phyloP scores from a whole-genome alignment of 37 sponge, comb jelly and placozoan species.

The Beroe ovata region DNA sequence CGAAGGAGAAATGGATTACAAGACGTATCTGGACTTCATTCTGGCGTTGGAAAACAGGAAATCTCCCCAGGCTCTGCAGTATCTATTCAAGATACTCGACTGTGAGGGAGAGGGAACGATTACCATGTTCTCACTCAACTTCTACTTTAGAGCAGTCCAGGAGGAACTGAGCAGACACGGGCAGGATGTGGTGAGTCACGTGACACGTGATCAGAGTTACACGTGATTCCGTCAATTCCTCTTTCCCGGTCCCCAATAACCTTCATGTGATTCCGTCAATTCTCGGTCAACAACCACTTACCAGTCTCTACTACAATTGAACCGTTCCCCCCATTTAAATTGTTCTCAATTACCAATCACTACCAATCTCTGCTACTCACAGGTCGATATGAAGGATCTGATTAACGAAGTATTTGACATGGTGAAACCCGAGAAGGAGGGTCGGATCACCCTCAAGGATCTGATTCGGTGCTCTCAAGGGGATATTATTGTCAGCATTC shows the following conservation, averaged over 20 bases:
- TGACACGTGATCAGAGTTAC: background rate
- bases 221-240: too few relatives aligned
- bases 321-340: too few relatives aligned
- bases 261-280: too few relatives aligned
- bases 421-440: slow-evolving; percentile 86
- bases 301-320: too few relatives aligned
- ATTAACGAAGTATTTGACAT: slow-evolving; percentile 95
- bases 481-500: slow-evolving; percentile 87
- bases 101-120: slow-evolving; percentile 79
- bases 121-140: slow-evolving; percentile 84
- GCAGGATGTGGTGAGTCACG: slow-evolving; percentile 76
- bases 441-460: slow-evolving; percentile 83
- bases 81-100: slow-evolving; percentile 90
- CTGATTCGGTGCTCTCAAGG: slow-evolving; percentile 92
- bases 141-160: slow-evolving; percentile 91
- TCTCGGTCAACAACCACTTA: too few relatives aligned
- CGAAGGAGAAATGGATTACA: slow-evolving; percentile 99
- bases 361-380: too few relatives aligned
- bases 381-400: slow-evolving; percentile 70
- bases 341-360: too few relatives aligned
- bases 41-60: slow-evolving; percentile 93
- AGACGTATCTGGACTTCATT: slow-evolving; percentile 96
- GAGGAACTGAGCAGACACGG: slow-evolving; percentile 78
- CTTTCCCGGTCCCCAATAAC: too few relatives aligned
- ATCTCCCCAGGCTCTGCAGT: slow-evolving; percentile 92